Evolutionary conservation across 2,113 vertebrate species (phyloP).

Genomic region (Pogona vitticeps): DNA sequence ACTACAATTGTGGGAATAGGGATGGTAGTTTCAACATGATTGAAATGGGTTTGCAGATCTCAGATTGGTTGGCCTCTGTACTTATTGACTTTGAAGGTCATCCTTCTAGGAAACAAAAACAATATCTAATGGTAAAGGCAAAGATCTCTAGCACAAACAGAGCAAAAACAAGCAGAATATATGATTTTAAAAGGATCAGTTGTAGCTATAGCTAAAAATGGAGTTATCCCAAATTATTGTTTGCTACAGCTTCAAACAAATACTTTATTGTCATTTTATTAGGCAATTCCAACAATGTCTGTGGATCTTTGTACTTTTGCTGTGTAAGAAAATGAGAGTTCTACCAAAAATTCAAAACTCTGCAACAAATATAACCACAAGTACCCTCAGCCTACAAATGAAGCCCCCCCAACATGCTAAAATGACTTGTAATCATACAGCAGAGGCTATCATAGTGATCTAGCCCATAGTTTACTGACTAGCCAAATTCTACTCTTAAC

Average conservation of each 20-base stretch:
- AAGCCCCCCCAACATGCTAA: not conserved
- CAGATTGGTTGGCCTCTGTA: not conserved
- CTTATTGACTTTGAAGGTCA: not conserved
- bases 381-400: not conserved
- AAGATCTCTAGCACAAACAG: not conserved
- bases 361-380: too few relatives aligned
- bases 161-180: not conserved
- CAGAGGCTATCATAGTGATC: not conserved
- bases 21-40: not conserved
- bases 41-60: not conserved
- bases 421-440: not conserved
- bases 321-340: too few relatives aligned
- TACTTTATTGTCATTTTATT: not conserved
- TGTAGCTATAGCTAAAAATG: not conserved
- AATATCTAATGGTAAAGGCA: not conserved
- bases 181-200: not conserved
- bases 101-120: too few relatives aligned
- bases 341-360: too few relatives aligned
- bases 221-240: not conserved
- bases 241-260: not conserved
- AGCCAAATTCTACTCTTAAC: not conserved
- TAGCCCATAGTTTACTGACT: not conserved
- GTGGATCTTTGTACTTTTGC: too few relatives aligned
- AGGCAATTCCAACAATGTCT: too few relatives aligned
- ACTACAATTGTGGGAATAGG: not conserved